phyloP scores from a whole-genome alignment of 2,113 vertebrate species.

The Uria aalge region DNA sequence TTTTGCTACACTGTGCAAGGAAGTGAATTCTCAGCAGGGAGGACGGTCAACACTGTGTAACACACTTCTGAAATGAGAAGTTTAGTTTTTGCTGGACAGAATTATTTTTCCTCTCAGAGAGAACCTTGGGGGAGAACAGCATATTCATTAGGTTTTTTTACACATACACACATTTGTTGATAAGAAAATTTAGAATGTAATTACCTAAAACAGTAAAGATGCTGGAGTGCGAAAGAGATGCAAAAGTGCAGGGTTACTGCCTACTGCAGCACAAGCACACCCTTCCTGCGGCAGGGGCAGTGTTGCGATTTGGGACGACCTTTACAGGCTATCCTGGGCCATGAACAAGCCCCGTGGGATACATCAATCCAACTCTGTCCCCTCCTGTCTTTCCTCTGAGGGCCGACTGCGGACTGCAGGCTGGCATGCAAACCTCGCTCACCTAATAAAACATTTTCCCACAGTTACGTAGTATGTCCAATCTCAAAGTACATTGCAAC shows the following conservation, averaged over 20 bases:
- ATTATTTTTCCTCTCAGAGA: background rate
- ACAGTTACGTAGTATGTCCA: background rate
- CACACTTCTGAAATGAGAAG: background rate
- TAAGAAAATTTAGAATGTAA: background rate
- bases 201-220: background rate
- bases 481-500: background rate
- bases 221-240: background rate
- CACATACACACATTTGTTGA: background rate
- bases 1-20: background rate
- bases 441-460: background rate
- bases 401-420: background rate
- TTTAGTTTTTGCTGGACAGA: background rate
- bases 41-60: background rate
- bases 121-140: background rate
- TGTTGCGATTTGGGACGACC: rapidly evolving
- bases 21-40: background rate
- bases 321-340: background rate
- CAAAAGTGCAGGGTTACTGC: background rate
- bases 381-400: background rate
- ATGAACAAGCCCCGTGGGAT: background rate
- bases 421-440: background rate
- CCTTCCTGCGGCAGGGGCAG: no score
- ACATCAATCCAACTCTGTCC: background rate
- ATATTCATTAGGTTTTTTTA: background rate
- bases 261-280: background rate